Base-by-base conservation (phyloP, 1,140 invertebrate species). In the Trichogramma pretiosum region DNA sequence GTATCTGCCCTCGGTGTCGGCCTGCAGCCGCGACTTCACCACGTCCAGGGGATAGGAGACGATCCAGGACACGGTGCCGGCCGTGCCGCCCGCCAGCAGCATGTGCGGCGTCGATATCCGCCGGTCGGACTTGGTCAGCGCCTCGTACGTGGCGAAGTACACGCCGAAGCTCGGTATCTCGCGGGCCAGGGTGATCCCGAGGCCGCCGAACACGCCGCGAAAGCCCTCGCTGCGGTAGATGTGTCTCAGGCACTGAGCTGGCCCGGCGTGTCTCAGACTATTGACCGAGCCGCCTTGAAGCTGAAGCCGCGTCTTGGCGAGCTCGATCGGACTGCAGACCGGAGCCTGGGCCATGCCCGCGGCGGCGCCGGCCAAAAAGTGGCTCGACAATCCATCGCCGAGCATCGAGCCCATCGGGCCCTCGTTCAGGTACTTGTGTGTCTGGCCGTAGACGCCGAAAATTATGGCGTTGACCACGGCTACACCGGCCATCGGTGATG, bases 361-460 rank as follows among this genome's bases (percentile, higher is more conserved):
- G 0, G 69, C 58, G 0, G 76, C 74, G 1, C 91, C 91, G 11
- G 90, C 87, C 3, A 81, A 47, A 35, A 85, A 84, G 59, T 89
- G 82, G 0, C 79, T 75, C 19, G 56, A 57, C 8, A 89, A 58
- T 1, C 80, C 72, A 46, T 84, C 68, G 0, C 79, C 74, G 40
- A 87, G 72, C 14, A 4, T 19, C 3, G 40, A 5, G 1, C 19
- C 10, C 0, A 28, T 16, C 24, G 5, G 24, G 0, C 16, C 36
- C 10, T 51, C 43, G 0, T 72, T 56, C n/a, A 85, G 55, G 1
- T 70, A 60, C 48, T 80, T 73, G 47, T 83, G 80, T 0, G 83
- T 77, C 49, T 86, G 82, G 17, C 88, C 89, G 59, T 95, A 92
- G 3, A 91, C 83, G 2, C 93, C 91, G 60, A 97, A 97, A 2